phyloP scores from a whole-genome alignment of 2,797 vertebrate genomes.

The Luscinia megarhynchos region DNA sequence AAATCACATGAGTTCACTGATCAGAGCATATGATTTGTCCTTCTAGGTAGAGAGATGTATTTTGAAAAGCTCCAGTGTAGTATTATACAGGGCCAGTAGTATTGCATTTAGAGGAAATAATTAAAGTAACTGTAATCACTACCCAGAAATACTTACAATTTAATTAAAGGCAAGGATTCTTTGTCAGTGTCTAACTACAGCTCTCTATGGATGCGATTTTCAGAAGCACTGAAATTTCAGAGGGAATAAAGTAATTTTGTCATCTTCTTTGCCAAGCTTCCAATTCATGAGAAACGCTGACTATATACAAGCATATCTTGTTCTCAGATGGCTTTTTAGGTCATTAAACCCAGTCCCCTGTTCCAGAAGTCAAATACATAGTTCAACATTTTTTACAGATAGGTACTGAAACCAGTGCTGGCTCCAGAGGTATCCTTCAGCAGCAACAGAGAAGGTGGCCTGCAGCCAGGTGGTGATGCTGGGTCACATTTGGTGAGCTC shows the following conservation, averaged over 20 bases:
- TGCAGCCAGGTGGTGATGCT: neutral
- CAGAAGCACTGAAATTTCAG: constrained; percentile 46
- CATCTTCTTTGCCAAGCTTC: neutral
- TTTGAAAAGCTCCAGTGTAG: neutral
- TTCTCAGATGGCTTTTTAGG: neutral
- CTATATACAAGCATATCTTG: neutral
- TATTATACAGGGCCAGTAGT: neutral
- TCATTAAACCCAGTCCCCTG: neutral
- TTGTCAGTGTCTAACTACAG: constrained; percentile 37
- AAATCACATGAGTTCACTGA: neutral
- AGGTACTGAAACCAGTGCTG: fast-evolving
- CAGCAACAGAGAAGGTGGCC: neutral
- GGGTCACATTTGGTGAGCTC: neutral
- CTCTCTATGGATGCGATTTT: constrained; percentile 40
- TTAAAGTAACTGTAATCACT: constrained; percentile 56
- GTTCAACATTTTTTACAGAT: neutral
- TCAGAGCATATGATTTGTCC: constrained; percentile 1
- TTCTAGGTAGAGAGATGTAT: neutral
- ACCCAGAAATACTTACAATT: constrained; percentile 58
- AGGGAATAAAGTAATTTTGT: constrained; percentile 54
- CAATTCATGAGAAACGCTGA: neutral
- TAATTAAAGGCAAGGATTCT: constrained; percentile 57
- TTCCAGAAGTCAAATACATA: neutral
- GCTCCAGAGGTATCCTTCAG: neutral
- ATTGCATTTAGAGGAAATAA: constrained; percentile 30